Base-by-base conservation (phyloP, 2,888 invertebrate genomes). In the Ommatoiulus sabulosus region DNA sequence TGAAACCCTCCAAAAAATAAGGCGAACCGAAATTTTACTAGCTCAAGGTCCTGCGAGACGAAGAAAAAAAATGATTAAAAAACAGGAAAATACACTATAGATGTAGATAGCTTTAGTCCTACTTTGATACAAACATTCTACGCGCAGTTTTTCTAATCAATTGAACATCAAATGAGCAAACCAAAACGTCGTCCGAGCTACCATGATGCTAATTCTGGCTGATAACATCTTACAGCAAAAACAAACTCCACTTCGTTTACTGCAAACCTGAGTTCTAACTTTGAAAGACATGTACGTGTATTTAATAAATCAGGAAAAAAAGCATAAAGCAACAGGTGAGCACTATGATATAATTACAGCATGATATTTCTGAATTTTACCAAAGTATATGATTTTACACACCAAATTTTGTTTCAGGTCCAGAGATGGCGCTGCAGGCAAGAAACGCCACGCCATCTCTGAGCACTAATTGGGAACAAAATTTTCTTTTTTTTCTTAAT, bases 1-100 rank as follows among this genome's bases (percentile, higher is more conserved):
- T 63, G 63, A 63, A 63, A 63, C 63, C n/a, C n/a, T 63, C 63
- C 20, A 63, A 63, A 63, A 63, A 63, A 63, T 63, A 63, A 63
- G 63, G 63, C 63, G 63, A 63, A 63, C 63, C 63, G n/a, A 63
- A 63, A n/a, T 63, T 63, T 63, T 63, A 63, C 63, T 63, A 63
- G 63, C 63, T 63, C 63, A 63, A 63, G 63, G 63, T 63, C 63
- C 63, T 20, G 63, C 17, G n/a, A 63, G 63, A 63, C 63, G 20
- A 63, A 46, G 12, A 46, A 63, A 63, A 20, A 12, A 63, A 20
- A 20, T 6, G n/a, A n/a, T n/a, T 20, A 63, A 63, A 63, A 63
- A 63, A 63, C 63, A 63, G n/a, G 63, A 63, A 63, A 63, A 63
- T 63, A 20, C 20, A 20, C n/a, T 35, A 35, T 20, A 63, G 63